phyloP scores from a whole-genome alignment of 2,797 vertebrate species.

The Enteromius thamalakanensis region DNA sequence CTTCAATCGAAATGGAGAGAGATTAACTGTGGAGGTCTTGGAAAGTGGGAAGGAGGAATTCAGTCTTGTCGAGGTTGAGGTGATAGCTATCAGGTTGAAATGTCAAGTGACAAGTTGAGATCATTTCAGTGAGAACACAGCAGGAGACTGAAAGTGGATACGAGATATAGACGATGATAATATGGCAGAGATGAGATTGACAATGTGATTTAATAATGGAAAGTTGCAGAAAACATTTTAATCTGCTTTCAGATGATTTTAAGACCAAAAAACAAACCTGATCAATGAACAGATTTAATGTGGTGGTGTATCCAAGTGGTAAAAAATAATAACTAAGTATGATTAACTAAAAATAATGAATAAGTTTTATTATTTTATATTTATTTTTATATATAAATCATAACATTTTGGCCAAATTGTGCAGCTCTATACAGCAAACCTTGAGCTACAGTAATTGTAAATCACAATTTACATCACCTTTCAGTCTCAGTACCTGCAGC shows the following conservation, averaged over 20 bases:
- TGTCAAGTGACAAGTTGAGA: constrained; percentile 42
- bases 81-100: constrained; percentile 41
- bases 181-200: background rate
- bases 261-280: background rate
- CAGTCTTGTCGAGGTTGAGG: constrained; percentile 26
- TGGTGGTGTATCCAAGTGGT: no score
- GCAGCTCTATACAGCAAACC: background rate
- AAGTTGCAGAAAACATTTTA: background rate
- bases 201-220: constrained; percentile 20
- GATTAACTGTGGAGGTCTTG: constrained; percentile 23
- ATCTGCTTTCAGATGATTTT: background rate
- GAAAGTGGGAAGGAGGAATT: constrained; percentile 15
- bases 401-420: background rate
- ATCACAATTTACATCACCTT: background rate
- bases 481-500: background rate
- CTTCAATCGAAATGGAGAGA: constrained; percentile 8
- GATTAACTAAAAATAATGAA: no score
- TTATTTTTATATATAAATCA: background rate
- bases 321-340: background rate
- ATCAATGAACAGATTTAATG: background rate
- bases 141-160: constrained; percentile 6
- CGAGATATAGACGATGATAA: constrained; percentile 20
- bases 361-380: background rate
- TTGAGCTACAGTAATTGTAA: background rate
- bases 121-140: constrained; percentile 1